These are phyloP conservation scores for Amphipyra berbera DNA, from an alignment of 2,888 invertebrate species.

Conservation along the genomic window DNA sequence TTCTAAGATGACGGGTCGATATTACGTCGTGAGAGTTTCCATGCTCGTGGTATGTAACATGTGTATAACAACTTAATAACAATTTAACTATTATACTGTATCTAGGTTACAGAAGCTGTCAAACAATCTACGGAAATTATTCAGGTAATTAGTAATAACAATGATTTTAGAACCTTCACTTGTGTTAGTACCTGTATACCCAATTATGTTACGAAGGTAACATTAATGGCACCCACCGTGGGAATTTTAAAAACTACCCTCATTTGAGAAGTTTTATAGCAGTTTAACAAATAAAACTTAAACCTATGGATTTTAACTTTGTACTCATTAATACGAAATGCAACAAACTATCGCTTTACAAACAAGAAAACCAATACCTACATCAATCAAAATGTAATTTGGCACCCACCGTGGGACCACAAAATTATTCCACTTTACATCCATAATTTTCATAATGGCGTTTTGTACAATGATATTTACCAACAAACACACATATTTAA, in stretches of 20 bases:
- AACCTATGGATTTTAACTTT: no score
- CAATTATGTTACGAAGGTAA: background rate
- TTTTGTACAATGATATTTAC: constrained; percentile 12
- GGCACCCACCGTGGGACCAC: constrained; percentile 36
- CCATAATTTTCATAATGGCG: background rate
- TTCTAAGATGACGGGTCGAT: constrained; percentile 9
- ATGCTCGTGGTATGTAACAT: background rate
- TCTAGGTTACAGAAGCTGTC: background rate
- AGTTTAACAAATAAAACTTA: no score
- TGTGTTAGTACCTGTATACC: no score
- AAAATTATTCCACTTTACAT: background rate
- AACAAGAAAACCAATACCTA: background rate
- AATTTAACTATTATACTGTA: background rate
- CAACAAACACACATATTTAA: constrained; percentile 40
- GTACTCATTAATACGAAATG: no score
- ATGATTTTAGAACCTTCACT: no score
- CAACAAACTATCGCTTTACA: no score
- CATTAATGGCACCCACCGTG: background rate
- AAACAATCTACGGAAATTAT: no score
- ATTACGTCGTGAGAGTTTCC: constrained; percentile 3
- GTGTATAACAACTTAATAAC: background rate
- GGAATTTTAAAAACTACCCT: no score
- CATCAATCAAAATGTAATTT: background rate
- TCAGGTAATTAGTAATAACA: no score
- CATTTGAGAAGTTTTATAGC: no score